Evolutionary conservation across 2,888 invertebrate genomes (phyloP).

Genomic region (Trichopoda pennipes): DNA sequence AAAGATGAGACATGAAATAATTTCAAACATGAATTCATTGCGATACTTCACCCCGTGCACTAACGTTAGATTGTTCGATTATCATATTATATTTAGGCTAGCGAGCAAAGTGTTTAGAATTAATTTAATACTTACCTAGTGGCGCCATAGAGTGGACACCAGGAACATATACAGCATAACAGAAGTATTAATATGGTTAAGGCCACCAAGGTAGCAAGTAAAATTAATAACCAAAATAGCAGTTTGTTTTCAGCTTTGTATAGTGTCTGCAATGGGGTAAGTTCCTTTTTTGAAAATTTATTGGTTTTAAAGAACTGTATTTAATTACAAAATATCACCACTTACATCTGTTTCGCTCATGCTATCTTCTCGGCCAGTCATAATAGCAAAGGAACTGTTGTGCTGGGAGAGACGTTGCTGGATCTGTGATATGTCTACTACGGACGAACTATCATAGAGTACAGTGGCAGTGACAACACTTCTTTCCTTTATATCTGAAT

Average conservation of each 20-base stretch:
- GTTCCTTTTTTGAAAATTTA: constrained; percentile 52
- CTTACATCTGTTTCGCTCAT: constrained; percentile 77
- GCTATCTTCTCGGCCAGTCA: constrained; percentile 73
- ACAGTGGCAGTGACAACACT: constrained; percentile 88
- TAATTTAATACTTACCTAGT: constrained; percentile 83
- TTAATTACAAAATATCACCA: constrained; percentile 34
- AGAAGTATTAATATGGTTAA: constrained; percentile 87
- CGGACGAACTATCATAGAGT: constrained; percentile 84
- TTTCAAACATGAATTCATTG: neutral
- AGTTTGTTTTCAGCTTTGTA: constrained; percentile 88
- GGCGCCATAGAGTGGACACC: constrained; percentile 91
- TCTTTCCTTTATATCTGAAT: constrained; percentile 83
- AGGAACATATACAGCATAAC: constrained; percentile 91
- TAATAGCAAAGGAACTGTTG: constrained; percentile 79
- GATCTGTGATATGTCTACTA: constrained; percentile 87
- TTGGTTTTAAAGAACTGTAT: constrained; percentile 16
- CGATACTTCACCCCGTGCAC: constrained; percentile 17
- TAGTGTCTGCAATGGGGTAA: constrained; percentile 83
- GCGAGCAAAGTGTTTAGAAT: constrained; percentile 6
- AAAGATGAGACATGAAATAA: too few relatives aligned
- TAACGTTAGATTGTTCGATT: constrained; percentile 6
- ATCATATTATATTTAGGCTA: neutral
- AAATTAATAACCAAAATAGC: constrained; percentile 89
- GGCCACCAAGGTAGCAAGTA: constrained; percentile 88
- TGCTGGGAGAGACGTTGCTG: constrained; percentile 84